Evolutionary conservation across 2,797 vertebrate species (phyloP).

Genomic region (Mormyrus proboscirostris): DNA sequence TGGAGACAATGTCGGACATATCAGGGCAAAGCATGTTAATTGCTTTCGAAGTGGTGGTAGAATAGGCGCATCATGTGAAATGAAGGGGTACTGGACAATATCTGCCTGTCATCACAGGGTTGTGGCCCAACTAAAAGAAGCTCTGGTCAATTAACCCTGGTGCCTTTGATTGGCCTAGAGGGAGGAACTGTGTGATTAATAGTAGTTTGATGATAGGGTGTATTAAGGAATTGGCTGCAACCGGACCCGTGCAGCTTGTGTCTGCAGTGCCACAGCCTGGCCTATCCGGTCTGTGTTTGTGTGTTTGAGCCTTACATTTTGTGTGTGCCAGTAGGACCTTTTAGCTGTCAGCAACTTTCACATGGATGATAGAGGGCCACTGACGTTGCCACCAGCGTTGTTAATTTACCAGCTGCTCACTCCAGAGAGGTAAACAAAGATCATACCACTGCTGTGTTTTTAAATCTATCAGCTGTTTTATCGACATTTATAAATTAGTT

Average conservation of each 20-base stretch:
- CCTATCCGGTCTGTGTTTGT: background rate
- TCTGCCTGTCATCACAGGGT: constrained; percentile 48
- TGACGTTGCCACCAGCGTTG: constrained; percentile 31
- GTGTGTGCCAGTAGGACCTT: constrained; percentile 15
- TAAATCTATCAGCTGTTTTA: background rate
- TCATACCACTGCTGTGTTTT: constrained; percentile 15
- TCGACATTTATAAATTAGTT: background rate
- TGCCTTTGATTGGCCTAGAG: constrained; percentile 42
- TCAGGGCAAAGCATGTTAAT: constrained; percentile 41
- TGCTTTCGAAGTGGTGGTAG: background rate
- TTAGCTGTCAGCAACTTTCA: constrained; percentile 45
- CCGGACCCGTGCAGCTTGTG: constrained; percentile 29
- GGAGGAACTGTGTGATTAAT: constrained; percentile 30
- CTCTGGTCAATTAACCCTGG: constrained; percentile 42
- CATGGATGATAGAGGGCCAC: constrained; percentile 28
- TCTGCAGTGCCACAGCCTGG: background rate
- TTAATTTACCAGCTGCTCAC: constrained; percentile 14
- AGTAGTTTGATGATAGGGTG: constrained; percentile 19
- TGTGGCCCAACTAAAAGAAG: constrained; percentile 28
- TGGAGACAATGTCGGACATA: constrained; percentile 5
- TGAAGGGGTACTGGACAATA: constrained; percentile 27
- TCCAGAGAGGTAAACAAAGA: constrained; percentile 20
- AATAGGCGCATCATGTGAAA: constrained; percentile 22
- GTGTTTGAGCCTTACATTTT: background rate
- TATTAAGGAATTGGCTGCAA: constrained; percentile 38